Evolutionary conservation across 2,113 vertebrate species (phyloP).

Genomic region (Megaceryle maxima): DNA sequence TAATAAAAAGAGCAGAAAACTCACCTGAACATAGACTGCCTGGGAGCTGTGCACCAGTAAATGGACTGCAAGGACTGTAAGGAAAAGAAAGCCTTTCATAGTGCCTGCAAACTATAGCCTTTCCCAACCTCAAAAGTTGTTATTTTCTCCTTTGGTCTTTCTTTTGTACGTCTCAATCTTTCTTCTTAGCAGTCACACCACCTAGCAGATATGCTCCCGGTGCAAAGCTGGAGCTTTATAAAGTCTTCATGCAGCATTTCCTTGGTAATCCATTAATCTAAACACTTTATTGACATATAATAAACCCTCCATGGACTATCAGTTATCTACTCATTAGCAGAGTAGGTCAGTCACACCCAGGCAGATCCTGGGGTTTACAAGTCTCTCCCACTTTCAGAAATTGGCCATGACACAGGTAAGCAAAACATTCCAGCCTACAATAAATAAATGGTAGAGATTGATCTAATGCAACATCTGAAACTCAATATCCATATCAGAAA

Average conservation of each 20-base stretch:
- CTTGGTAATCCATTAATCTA: slow-evolving; percentile 53
- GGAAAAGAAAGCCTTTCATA: slow-evolving; percentile 5
- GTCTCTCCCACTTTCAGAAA: neutral
- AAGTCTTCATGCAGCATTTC: neutral
- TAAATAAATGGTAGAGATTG: neutral
- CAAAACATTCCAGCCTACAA: neutral
- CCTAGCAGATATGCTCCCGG: neutral
- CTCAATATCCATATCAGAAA: no score
- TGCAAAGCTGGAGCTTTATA: slow-evolving; percentile 2
- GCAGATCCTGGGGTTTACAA: neutral
- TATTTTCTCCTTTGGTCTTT: neutral
- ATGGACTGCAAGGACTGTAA: neutral
- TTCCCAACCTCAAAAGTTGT: neutral
- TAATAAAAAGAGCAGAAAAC: neutral
- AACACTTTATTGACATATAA: neutral
- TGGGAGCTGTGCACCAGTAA: neutral
- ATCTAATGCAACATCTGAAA: neutral
- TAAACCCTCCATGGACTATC: neutral
- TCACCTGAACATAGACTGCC: slow-evolving; percentile 44
- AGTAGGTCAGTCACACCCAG: neutral
- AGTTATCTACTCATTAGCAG: neutral
- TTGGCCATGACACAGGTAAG: rapidly evolving
- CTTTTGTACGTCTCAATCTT: neutral
- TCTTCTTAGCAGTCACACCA: neutral
- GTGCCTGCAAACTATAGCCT: neutral